Evolutionary conservation across 2,113 vertebrate genomes (phyloP), one percentile per base, ranked within the genome.

Genomic region (Machaerirhynchus nigripectus): DNA sequence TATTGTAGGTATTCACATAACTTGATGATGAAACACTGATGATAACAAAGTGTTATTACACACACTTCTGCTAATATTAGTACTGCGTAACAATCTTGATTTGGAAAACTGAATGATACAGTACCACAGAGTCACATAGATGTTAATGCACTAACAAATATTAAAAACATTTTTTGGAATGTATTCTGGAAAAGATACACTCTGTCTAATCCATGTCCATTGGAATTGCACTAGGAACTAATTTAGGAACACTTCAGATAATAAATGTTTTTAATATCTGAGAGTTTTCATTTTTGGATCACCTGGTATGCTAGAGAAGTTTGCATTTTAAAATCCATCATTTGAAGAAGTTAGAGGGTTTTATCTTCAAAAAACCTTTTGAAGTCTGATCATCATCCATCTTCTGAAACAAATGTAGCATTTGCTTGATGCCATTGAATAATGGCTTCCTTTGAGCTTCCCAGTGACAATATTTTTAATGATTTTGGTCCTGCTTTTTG

Each of bases 401-500:
- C 55, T 84, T 87, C 77, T 67, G 86, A 96, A 95, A 65, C 11
- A 90, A 94, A 74, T 27, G 30, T 27, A 70, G 2, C 31, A 70
- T 80, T 83, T 77, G 4, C 39, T 77, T 85, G 59, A 84, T 91
- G 31, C 27, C 13, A 8, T 8, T 59, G 30, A 96, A 93, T 70
- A 96, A 87, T 75, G 4, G 3, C 15, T 94, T 73, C 24, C n/a
- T 91, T 94, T 94, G 71, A 82, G 55, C 39, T 94, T 94, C 52
- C 35, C 44, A 67, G 21, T 78, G 40, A 63, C 60, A 74, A 60
- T 33, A 91, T 91, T 93, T 91, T 88, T 78, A 91, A 87, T 75
- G 24, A 87, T 88, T 97, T 97, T 63, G 3, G 55, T 97, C 37
- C 52, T 73, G 15, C 31, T 84, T 84, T 96, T 84, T 97, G 30